phyloP scores from a whole-genome alignment of 35 echinoderm and acorn worm species.

The Hemicentrotus pulcherrimus region DNA sequence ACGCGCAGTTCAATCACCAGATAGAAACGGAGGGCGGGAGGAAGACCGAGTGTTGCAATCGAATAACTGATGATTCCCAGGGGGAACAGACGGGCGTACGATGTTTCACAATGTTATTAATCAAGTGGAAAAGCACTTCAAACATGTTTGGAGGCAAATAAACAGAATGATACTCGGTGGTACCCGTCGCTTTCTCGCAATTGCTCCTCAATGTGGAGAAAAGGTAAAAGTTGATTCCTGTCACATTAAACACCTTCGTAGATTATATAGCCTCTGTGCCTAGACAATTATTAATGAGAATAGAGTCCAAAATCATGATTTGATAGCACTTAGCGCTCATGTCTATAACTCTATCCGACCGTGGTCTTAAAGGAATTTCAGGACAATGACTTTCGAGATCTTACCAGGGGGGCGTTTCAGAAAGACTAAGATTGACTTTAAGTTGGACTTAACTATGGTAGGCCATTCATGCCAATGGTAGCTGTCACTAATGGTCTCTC shows the following conservation, averaged over 20 bases:
- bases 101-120: conserved; percentile 20
- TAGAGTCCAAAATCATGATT: no score
- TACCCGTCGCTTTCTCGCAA: not conserved
- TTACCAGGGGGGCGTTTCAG: no score
- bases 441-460: no score
- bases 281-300: not conserved
- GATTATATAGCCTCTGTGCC: not conserved
- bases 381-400: no score
- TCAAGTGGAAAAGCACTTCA: conserved; percentile 17
- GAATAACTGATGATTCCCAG: conserved; percentile 10
- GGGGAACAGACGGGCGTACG: not conserved
- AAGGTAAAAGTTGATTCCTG: not conserved
- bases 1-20: not conserved
- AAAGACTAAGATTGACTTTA: no score
- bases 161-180: not conserved
- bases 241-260: no score
- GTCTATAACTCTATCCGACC: no score
- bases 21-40: not conserved
- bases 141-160: conserved; percentile 12
- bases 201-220: not conserved
- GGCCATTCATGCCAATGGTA: no score
- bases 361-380: no score
- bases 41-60: not conserved
- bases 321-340: no score
- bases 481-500: no score